Evolutionary conservation across 2,113 vertebrate species (phyloP), one percentile per base, ranked within the genome.

Genomic region (Tichodroma muraria): DNA sequence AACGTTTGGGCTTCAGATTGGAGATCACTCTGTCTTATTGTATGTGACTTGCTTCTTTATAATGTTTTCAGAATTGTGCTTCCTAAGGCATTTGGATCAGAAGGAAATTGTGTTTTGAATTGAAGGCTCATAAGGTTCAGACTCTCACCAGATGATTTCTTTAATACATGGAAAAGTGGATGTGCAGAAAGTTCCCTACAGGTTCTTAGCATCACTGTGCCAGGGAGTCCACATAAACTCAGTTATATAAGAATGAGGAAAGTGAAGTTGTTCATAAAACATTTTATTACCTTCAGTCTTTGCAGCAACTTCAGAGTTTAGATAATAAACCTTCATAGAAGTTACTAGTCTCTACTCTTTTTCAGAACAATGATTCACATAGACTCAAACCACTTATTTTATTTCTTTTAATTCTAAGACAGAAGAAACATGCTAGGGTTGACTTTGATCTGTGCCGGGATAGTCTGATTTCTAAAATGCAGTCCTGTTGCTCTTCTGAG

Each of bases 251-350:
- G 83, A 97, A 94, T 1, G 42, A 89, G 69, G 19, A 20, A 97
- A 96, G 88, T 95, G 85, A 97, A 96, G 87, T 96, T 97, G 94
- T 97, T 97, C 96, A 96, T 98, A 97, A 98, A 97, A 96, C 73
- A 65, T 93, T 97, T 97, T 97, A 97, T 97, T 96, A 95, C 63
- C 89, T 91, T 97, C 80, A 80, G 90, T 96, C 94, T 97, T 97
- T 90, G 78, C 82, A 52, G 90, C 88, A 91, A 96, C 96, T 96
- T 92, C 94, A 82, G 81, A 96, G 82, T 97, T 97, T 94, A 96
- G 95, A 94, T 97, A 97, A 96, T 97, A 97, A 97, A 97, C 90
- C 85, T 95, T 85, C 89, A 63, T 12, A 76, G 92, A 96, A 95
- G 80, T 94, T 94, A 89, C 92, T 95, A 73, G 89, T 92, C 68